Evolutionary conservation across 2,797 vertebrate genomes (phyloP), one percentile per base, ranked within the genome.

Genomic region (Epinephelus awoara): DNA sequence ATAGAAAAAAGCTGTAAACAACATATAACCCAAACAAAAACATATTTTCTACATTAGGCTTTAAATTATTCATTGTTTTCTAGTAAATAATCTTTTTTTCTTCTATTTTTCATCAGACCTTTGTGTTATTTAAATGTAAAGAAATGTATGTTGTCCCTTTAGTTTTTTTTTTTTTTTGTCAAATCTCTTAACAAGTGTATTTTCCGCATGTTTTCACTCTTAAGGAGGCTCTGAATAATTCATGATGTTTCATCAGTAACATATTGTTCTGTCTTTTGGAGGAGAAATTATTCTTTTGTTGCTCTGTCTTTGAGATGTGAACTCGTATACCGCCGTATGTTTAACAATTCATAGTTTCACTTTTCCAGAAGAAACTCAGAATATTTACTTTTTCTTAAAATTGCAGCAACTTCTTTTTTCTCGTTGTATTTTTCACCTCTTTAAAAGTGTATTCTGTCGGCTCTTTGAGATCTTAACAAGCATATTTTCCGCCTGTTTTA

Each of bases 401-500:
- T 46, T 68, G 34, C 3, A 15, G 57, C 61, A 54, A 55, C 10
- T 49, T 19, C 44, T 21, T 19, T 1, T 38, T 18, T 38, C 0
- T 27, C 12, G 1, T 40, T 18, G 7, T 12, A 14, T 65, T 72
- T 47, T 13, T 71, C 61, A 12, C 72, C 66, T 80, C 52, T 78
- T 69, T 83, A 69, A 80, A 77, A 38, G 80, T 67, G 58, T 75
- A 34, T 83, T 84, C 68, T 54, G 80, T 79, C 67, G 67, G 62
- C 19, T 67, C 77, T 82, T 85, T 91, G 6, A 83, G 72, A 50
- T 84, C 88, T 47, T 68, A 87, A 93, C 88, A 85, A 82, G 85
- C 72, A 14, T 71, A 69, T 91, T 92, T 92, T 93, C 90, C 46
- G 88, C 91, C 76, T 87, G 69, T 87, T 92, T 93, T 94, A 93